These are phyloP conservation scores for Neogobius melanostomus DNA, from an alignment of 2,113 vertebrate species.

Conservation along the genomic window DNA sequence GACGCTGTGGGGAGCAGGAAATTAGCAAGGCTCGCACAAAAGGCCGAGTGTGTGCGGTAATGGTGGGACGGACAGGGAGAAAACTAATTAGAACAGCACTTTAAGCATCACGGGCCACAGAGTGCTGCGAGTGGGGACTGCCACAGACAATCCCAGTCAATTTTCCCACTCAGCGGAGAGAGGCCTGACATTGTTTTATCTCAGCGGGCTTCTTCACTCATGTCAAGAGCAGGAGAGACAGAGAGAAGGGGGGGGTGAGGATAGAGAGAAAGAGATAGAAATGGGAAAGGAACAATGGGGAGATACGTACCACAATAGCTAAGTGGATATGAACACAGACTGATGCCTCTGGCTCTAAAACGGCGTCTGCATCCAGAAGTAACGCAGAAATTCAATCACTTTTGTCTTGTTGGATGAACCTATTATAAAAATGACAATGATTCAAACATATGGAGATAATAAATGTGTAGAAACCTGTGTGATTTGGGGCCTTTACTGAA, in stretches of 20 bases:
- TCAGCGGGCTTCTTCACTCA: conserved; percentile 57
- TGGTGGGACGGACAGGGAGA: conserved; percentile 39
- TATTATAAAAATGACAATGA: too few species aligned
- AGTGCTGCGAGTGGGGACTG: conserved; percentile 65
- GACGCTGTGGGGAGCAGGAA: conserved; percentile 28
- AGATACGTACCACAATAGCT: neutral
- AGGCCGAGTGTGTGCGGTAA: conserved; percentile 25
- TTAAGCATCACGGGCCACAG: conserved; percentile 69
- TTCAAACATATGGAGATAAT: too few species aligned
- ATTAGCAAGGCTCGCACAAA: conserved; percentile 43
- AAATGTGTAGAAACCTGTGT: too few species aligned
- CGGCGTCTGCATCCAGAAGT: too few species aligned
- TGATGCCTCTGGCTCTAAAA: too few species aligned
- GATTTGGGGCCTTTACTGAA: too few species aligned
- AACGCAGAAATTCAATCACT: too few species aligned
- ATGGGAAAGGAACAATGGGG: conserved; percentile 5
- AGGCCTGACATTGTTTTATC: conserved; percentile 69
- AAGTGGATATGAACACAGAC: too few species aligned
- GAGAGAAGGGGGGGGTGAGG: conserved; percentile 25
- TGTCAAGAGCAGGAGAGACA: conserved; percentile 44
- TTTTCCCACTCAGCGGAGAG: conserved; percentile 70
- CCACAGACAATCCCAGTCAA: conserved; percentile 74
- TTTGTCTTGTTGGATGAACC: too few species aligned
- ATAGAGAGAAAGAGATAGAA: conserved; percentile 12
- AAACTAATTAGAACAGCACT: conserved; percentile 75